Evolutionary conservation across 2,113 vertebrate genomes (phyloP).

Genomic region (Eurypyga helias): DNA sequence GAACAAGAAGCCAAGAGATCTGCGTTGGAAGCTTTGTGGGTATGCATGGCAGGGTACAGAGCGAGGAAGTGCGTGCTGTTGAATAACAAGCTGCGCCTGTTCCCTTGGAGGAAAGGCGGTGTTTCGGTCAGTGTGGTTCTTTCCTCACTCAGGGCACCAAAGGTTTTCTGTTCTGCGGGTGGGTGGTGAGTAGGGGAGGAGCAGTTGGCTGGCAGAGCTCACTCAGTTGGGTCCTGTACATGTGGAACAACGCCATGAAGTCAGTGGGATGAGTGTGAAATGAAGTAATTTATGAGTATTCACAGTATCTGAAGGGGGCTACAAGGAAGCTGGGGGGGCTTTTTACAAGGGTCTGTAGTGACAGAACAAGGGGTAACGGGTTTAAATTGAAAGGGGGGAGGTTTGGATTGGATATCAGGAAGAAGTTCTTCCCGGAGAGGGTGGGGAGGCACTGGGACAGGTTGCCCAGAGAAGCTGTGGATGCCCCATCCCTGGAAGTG

Average conservation of each 20-base stretch:
- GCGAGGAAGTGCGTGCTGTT: neutral
- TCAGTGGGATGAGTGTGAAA: neutral
- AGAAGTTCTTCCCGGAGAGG: too few species aligned
- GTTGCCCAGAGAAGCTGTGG: too few species aligned
- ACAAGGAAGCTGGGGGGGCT: too few species aligned
- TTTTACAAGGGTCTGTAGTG: too few species aligned
- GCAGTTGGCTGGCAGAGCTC: neutral
- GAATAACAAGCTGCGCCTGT: neutral
- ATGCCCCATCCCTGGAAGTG: too few species aligned
- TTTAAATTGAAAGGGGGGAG: too few species aligned
- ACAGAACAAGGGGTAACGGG: too few species aligned
- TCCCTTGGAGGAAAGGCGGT: neutral
- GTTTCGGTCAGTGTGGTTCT: neutral
- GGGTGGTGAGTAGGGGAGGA: neutral
- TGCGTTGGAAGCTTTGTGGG: neutral
- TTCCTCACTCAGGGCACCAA: accelerated
- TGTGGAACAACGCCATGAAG: neutral
- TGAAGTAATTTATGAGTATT: neutral
- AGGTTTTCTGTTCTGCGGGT: neutral
- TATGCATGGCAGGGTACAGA: neutral
- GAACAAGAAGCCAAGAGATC: neutral
- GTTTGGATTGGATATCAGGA: too few species aligned
- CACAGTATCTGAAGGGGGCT: too few species aligned
- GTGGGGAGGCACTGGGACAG: too few species aligned
- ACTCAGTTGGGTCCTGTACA: neutral